Percentiles rank a stretch among this genome's conserved stretches.
Conservation (phyloP, 2,113 vertebrate species). For the Marmota flaviventris region DNA sequence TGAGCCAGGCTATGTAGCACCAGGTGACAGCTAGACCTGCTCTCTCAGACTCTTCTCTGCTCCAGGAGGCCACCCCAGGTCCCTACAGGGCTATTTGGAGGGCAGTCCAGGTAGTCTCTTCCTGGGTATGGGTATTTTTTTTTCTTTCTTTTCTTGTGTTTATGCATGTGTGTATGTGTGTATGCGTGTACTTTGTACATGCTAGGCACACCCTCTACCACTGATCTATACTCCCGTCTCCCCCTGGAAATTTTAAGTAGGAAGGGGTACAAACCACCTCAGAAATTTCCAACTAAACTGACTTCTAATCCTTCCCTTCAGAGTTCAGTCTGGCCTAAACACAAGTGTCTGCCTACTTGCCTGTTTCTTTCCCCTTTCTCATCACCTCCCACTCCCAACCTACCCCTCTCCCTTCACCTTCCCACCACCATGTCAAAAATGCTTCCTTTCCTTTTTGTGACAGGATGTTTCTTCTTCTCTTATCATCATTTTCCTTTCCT, state of each 20-base stretch:
- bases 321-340: not conserved
- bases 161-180: no score
- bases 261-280: not conserved
- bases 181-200: not conserved
- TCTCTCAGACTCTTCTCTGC: not conserved
- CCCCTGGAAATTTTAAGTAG: not conserved
- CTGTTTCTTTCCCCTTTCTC: not conserved
- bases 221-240: not conserved
- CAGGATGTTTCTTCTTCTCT: not conserved
- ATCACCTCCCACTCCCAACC: not conserved
- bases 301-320: not conserved
- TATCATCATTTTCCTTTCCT: not conserved
- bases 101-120: not conserved
- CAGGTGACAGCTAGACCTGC: not conserved
- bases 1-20: not conserved
- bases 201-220: not conserved
- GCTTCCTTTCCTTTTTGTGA: not conserved
- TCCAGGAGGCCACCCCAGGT: not conserved
- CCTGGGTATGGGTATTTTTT: not conserved
- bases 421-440: not conserved
- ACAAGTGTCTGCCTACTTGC: not conserved
- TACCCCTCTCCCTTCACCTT: not conserved
- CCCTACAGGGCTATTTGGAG: not conserved
- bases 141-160: not conserved
- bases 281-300: not conserved